These are phyloP conservation scores for Microctonus aethiopoides DNA, from an alignment of 2,888 invertebrate species.

Conservation along the genomic window DNA sequence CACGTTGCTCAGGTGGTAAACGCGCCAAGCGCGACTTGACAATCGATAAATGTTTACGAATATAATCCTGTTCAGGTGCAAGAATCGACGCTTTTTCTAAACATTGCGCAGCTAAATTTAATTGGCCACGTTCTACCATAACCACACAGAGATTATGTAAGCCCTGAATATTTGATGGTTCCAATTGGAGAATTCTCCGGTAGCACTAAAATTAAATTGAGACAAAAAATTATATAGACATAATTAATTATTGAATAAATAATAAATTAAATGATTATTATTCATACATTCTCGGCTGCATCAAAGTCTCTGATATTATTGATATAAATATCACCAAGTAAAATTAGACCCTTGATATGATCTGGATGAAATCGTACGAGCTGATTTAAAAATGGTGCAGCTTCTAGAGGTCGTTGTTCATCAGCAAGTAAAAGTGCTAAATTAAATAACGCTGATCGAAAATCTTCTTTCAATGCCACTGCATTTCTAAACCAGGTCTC, in stretches of 20 bases:
- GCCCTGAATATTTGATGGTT: slow-evolving; percentile 93
- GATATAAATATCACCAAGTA: slow-evolving; percentile 95
- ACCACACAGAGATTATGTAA: slow-evolving; percentile 97
- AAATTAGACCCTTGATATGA: slow-evolving; percentile 92
- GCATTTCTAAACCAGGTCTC: slow-evolving; percentile 93
- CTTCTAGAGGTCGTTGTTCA: slow-evolving; percentile 87
- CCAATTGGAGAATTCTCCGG: slow-evolving; percentile 84
- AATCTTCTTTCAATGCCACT: slow-evolving; percentile 87
- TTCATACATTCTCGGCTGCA: slow-evolving; percentile 89
- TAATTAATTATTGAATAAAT: neutral
- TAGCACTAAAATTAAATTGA: slow-evolving; percentile 78
- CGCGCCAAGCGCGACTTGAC: slow-evolving; percentile 77
- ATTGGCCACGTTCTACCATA: slow-evolving; percentile 89
- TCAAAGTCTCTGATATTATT: slow-evolving; percentile 94
- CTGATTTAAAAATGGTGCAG: slow-evolving; percentile 91
- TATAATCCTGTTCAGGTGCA: slow-evolving; percentile 92
- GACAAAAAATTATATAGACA: neutral
- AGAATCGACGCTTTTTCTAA: slow-evolving; percentile 82
- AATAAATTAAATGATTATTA: neutral
- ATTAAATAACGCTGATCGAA: slow-evolving; percentile 94
- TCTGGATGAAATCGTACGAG: slow-evolving; percentile 91
- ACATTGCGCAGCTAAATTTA: slow-evolving; percentile 87
- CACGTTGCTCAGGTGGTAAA: slow-evolving; percentile 59
- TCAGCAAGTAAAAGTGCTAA: slow-evolving; percentile 90
- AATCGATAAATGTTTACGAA: slow-evolving; percentile 88